Percentiles rank a stretch among this genome's conserved stretches.
These are phyloP conservation scores for Ursus arctos DNA, from an alignment of 2,113 vertebrate genomes.

Conservation along the genomic window DNA sequence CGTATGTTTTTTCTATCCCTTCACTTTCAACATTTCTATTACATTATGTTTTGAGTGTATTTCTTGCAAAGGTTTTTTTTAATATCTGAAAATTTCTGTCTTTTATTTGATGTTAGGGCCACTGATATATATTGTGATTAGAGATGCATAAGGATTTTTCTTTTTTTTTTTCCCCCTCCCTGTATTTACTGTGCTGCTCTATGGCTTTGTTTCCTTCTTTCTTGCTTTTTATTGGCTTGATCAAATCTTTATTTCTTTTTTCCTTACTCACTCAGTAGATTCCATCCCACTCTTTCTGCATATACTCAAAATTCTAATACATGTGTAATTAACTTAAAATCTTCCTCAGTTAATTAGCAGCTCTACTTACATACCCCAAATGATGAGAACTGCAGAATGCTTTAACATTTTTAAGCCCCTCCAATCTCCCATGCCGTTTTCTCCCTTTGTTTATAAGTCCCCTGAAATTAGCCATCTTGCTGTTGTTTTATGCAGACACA, in stretches of 20 bases:
- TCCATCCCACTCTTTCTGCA: not conserved
- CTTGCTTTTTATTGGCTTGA: not conserved
- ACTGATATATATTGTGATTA: not conserved
- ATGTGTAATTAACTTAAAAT: not conserved
- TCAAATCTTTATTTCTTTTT: not conserved
- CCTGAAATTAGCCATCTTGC: conserved; percentile 13
- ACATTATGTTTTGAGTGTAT: not conserved
- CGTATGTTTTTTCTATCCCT: not conserved
- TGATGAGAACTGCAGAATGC: not conserved
- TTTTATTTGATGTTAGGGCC: not conserved
- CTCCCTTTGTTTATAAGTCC: not conserved
- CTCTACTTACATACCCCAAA: not conserved
- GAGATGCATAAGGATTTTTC: not conserved
- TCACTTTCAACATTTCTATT: not conserved
- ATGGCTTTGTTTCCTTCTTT: not conserved
- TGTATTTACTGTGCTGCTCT: not conserved
- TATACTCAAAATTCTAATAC: not conserved
- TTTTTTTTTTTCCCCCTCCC: not conserved
- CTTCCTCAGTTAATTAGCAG: not conserved
- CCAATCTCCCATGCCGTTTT: not conserved
- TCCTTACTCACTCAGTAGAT: not conserved
- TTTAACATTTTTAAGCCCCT: not conserved
- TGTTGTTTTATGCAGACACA: not conserved
- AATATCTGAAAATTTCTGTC: not conserved
- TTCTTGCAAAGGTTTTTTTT: conserved; percentile 26